phyloP scores from a whole-genome alignment of 2,888 invertebrate genomes.

The Eretmocerus hayati region DNA sequence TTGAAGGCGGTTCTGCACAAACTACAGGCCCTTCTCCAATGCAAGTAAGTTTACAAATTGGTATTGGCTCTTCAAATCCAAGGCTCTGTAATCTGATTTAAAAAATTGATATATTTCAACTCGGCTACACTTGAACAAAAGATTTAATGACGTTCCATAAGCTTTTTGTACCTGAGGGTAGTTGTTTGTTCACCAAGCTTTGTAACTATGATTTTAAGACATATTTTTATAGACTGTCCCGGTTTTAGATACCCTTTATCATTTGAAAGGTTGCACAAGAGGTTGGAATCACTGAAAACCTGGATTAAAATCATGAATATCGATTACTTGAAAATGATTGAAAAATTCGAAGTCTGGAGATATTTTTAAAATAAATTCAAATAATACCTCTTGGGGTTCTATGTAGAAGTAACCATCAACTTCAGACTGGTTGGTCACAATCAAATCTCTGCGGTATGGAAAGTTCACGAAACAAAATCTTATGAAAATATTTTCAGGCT shows the following conservation, averaged over 20 bases:
- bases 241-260: conserved; percentile 43
- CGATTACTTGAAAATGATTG: background rate
- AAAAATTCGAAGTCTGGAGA: too few relatives aligned
- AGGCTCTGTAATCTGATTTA: background rate
- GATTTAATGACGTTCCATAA: background rate
- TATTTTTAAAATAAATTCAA: background rate
- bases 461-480: conserved; percentile 56
- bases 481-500: conserved; percentile 51
- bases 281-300: background rate
- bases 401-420: conserved; percentile 50
- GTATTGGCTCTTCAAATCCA: conserved; percentile 38
- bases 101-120: background rate
- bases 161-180: conserved; percentile 31
- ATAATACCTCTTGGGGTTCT: conserved; percentile 41
- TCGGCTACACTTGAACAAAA: background rate
- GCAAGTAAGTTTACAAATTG: conserved; percentile 50
- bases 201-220: conserved; percentile 47
- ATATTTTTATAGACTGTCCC: conserved; percentile 46
- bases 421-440: conserved; percentile 47
- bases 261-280: conserved; percentile 31
- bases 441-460: conserved; percentile 50
- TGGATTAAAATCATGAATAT: background rate
- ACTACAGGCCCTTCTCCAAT: conserved; percentile 63
- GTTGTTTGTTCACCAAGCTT: conserved; percentile 48
- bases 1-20: conserved; percentile 52